These are phyloP conservation scores for Lota lota DNA, from an alignment of 2,113 vertebrate species.

Conservation along the genomic window DNA sequence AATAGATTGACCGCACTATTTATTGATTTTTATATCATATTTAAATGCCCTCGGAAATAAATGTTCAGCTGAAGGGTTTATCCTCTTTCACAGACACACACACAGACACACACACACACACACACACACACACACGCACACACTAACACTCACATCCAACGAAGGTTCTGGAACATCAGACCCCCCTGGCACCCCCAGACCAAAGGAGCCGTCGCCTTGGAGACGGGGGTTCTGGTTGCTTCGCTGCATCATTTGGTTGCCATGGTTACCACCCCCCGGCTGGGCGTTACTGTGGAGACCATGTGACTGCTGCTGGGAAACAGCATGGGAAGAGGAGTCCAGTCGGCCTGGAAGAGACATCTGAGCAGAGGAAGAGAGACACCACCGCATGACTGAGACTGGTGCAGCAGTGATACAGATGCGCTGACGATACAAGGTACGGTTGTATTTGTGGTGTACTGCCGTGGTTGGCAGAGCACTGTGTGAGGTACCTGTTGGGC, in stretches of 20 bases:
- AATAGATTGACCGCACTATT: no score
- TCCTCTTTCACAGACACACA: background rate
- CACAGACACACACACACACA: background rate
- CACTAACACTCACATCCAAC: slow-evolving; percentile 79
- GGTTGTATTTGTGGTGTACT: no score
- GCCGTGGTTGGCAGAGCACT: no score
- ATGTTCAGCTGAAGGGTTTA: background rate
- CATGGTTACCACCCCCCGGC: slow-evolving; percentile 53
- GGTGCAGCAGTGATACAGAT: background rate
- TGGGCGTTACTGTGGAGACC: slow-evolving; percentile 64
- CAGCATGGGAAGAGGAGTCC: slow-evolving; percentile 75
- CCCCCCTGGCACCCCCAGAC: slow-evolving; percentile 55
- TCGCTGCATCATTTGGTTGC: slow-evolving; percentile 69
- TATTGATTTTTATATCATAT: no score
- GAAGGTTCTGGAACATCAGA: slow-evolving; percentile 81
- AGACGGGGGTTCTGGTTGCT: slow-evolving; percentile 74
- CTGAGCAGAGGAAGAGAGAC: slow-evolving; percentile 46
- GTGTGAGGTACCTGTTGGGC: slow-evolving; percentile 23
- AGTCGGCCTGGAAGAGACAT: slow-evolving; percentile 73
- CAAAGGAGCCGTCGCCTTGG: slow-evolving; percentile 69
- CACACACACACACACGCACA: background rate
- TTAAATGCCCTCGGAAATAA: no score
- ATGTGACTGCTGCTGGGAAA: slow-evolving; percentile 73
- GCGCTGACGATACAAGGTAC: background rate
- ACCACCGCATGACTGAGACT: background rate